phyloP scores from a whole-genome alignment of 2,888 invertebrate genomes.

The Apamea epomidion region DNA sequence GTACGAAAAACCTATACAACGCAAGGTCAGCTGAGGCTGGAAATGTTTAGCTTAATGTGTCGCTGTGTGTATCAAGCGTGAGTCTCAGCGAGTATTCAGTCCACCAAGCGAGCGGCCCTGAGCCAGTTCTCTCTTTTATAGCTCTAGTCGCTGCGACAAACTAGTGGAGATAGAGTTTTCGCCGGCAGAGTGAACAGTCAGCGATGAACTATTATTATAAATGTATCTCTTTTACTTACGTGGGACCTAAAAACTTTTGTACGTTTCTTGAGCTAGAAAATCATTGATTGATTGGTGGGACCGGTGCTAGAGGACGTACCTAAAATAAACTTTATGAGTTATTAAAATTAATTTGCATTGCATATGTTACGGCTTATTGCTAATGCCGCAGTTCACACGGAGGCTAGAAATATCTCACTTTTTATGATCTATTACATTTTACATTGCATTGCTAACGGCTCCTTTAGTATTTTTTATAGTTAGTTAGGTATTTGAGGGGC shows the following conservation, averaged over 20 bases:
- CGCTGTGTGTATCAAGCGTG: neutral
- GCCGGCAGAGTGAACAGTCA: neutral
- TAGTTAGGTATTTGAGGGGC: no score
- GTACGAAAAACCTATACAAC: no score
- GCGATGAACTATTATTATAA: no score
- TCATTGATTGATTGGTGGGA: neutral
- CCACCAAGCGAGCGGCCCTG: neutral
- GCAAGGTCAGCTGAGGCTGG: no score
- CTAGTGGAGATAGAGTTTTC: neutral
- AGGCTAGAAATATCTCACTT: slow-evolving; percentile 27
- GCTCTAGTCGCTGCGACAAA: neutral
- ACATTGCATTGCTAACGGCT: slow-evolving; percentile 7
- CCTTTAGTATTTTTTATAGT: neutral
- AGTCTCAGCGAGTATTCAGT: neutral
- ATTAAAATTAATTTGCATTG: slow-evolving; percentile 53
- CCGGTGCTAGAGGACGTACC: slow-evolving; percentile 14
- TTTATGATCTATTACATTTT: slow-evolving; percentile 30
- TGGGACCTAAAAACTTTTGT: no score
- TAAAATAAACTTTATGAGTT: slow-evolving; percentile 46
- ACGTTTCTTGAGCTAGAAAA: neutral
- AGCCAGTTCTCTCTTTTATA: neutral
- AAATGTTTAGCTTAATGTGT: no score
- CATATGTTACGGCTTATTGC: slow-evolving; percentile 29
- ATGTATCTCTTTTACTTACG: no score
- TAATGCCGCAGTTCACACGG: slow-evolving; percentile 34